Percentiles rank a stretch among this genome's conserved stretches.
phyloP scores from a whole-genome alignment of 2,113 vertebrate species.

The Muntiacus muntjak region DNA sequence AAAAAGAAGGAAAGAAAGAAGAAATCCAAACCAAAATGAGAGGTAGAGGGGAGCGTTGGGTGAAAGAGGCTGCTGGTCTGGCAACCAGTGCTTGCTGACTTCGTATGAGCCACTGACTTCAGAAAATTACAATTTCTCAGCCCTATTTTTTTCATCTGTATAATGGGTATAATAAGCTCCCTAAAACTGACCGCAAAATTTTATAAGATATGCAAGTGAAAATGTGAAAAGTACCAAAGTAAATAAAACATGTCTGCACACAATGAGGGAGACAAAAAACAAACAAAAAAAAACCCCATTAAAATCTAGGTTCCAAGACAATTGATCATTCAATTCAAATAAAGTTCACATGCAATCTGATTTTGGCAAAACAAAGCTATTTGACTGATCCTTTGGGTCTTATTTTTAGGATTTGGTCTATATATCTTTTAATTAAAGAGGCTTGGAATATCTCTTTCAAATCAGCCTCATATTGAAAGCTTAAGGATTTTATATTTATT shows the following conservation, averaged over 20 bases:
- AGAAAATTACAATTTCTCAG: neutral
- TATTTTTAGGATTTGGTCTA: neutral
- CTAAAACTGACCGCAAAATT: neutral
- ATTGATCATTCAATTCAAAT: neutral
- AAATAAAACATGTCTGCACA: neutral
- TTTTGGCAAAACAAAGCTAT: neutral
- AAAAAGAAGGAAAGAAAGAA: neutral
- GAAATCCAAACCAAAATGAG: neutral
- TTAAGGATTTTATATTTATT: neutral
- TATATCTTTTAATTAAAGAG: neutral
- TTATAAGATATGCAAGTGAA: neutral
- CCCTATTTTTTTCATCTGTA: neutral
- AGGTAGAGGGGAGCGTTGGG: accelerated
- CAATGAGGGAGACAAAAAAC: neutral
- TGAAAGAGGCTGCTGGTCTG: neutral
- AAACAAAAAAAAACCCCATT: neutral
- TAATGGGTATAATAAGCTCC: neutral
- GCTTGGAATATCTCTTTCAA: neutral
- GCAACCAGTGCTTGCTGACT: neutral
- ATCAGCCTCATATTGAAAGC: neutral
- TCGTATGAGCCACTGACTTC: neutral
- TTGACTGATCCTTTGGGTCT: neutral
- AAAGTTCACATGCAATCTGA: neutral
- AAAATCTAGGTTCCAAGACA: neutral
- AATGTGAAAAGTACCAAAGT: neutral